Evolutionary conservation across 1,140 invertebrate genomes (phyloP), one percentile per base, ranked within the genome.

Genomic region (Nasonia vitripennis): DNA sequence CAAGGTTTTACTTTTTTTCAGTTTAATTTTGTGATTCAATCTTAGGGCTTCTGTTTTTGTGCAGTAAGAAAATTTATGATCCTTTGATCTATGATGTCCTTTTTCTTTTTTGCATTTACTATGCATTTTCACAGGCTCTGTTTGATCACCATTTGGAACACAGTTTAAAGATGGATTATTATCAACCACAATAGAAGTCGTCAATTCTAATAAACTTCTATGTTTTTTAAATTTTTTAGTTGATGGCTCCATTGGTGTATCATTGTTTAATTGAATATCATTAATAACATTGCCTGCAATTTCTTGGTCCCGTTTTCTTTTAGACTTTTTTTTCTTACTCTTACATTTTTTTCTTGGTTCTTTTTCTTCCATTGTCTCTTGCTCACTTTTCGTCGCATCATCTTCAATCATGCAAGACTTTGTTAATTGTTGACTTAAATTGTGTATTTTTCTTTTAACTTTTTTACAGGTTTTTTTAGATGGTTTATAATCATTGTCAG

Each of bases 21-120:
- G 87, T 12, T 34, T 55, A n/a, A 89, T 88, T 55, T 70, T 87
- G 23, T 14, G 0, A 87, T 90, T 90, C 37, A 89, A 81, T 78
- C 48, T 37, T 6, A 81, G n/a, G 20, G 81, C 31, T 51, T 84
- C 31, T 62, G 68, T 41, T 34, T 4, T 45, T 79, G 23, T 48
- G 23, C 23, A 48, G 67, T 67, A 5, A 23, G 3, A 17, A 62
- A 62, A n/a, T 9, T 62, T 62, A 5, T 62, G 37, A 20, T 31
- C 51, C 9, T 68, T 68, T 9, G 4, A 81, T 48, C 23, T 37
- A 62, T 62, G 55, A 70, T 45, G 34, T 45, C 10, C 48, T 34
- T 70, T 81, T 34, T 48, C 79, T 48, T 81, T 27, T 48, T 71
- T 73, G 31, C 12, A 82, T 23, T 37, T 67, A 27, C 12, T 37